A percentile compares a stretch with the other conserved stretches of the same genome.
phyloP scores from a whole-genome alignment of 2,888 invertebrate species.

The Caenorhabditis virilis region DNA sequence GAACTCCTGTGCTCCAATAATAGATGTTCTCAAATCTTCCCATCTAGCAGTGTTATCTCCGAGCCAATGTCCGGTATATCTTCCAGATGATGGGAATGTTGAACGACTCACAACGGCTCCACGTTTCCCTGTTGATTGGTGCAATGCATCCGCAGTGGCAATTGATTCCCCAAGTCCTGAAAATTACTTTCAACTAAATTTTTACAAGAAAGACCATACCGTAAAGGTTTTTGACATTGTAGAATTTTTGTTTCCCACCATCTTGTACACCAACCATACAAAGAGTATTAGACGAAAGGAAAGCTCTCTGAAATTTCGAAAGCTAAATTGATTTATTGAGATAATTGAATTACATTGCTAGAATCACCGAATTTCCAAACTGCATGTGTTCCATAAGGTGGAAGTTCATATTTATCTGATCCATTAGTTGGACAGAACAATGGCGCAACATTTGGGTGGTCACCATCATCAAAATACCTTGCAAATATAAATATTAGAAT shows the following conservation, averaged over 20 bases:
- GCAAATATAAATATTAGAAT: too few species aligned
- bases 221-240: constrained; percentile 72
- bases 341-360: constrained; percentile 5
- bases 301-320: constrained; percentile 30
- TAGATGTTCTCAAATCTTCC: constrained; percentile 76
- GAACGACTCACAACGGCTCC: constrained; percentile 69
- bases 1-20: constrained; percentile 57
- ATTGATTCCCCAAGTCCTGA: constrained; percentile 70
- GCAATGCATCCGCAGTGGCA: constrained; percentile 73
- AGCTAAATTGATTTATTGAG: too few species aligned
- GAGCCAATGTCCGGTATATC: constrained; percentile 78
- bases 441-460: constrained; percentile 54
- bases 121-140: constrained; percentile 68
- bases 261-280: constrained; percentile 59
- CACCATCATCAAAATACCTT: constrained; percentile 50
- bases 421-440: constrained; percentile 59
- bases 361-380: constrained; percentile 56
- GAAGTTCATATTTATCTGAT: constrained; percentile 55
- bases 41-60: constrained; percentile 81
- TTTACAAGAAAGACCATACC: too few species aligned
- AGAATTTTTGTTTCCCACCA: constrained; percentile 52
- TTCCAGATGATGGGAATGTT: constrained; percentile 69
- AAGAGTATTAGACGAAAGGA: constrained; percentile 61
- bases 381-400: constrained; percentile 59
- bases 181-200: too few species aligned